These are phyloP conservation scores for Phalacrocorax brasilianus DNA, from an alignment of 2,113 vertebrate genomes.

Conservation along the genomic window DNA sequence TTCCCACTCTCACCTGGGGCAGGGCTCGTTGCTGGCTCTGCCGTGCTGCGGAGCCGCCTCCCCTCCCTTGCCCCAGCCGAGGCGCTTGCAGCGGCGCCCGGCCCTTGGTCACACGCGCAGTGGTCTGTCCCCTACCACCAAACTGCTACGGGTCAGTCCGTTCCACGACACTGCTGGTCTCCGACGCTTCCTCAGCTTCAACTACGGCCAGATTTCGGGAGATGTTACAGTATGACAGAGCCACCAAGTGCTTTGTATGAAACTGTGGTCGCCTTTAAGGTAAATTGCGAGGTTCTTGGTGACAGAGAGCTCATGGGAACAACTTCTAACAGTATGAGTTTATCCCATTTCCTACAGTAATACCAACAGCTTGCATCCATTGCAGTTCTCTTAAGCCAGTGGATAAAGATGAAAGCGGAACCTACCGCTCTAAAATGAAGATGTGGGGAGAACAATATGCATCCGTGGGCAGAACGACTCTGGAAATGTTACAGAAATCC, in stretches of 20 bases:
- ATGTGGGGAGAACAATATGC: constrained; percentile 11
- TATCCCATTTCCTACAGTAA: background rate
- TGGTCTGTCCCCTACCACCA: background rate
- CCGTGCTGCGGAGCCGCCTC: background rate
- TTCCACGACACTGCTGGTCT: background rate
- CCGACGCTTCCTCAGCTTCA: background rate
- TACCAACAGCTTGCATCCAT: background rate
- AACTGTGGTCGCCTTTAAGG: background rate
- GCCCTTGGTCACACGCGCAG: background rate
- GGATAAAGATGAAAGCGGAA: background rate
- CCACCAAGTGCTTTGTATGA: background rate
- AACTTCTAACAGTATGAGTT: background rate
- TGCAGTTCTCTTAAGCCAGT: background rate
- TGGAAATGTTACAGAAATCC: constrained; percentile 65
- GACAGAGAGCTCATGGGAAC: background rate
- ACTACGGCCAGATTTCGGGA: background rate
- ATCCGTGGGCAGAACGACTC: constrained; percentile 30
- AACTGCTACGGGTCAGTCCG: background rate
- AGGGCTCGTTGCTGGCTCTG: background rate
- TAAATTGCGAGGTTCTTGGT: background rate
- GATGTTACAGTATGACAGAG: background rate
- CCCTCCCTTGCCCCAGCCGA: background rate
- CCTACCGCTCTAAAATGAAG: constrained; percentile 56
- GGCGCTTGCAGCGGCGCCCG: background rate
- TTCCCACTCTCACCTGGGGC: background rate